Base-by-base conservation (phyloP, 2,888 invertebrate species). In the Nephrotoma guestfalica region DNA sequence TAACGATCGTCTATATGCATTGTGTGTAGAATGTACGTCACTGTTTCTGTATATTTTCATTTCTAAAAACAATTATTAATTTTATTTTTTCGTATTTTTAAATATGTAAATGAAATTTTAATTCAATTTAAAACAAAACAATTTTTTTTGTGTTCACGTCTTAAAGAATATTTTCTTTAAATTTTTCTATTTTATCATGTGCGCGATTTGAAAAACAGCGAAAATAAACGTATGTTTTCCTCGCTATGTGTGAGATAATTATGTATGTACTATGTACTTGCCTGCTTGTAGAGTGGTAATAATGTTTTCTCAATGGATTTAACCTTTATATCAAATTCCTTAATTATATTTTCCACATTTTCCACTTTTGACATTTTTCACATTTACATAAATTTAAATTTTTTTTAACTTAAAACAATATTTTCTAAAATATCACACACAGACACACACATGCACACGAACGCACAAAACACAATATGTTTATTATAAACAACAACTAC, bases 261-360 rank as follows among this genome's bases (percentile, higher is more conserved):
- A 47, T 47, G 47, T 13, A 41, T 41, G n/a, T 84, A 87, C 93
- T 13, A 41, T 41, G n/a, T 84, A 87, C 93, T 93, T 95, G 98
- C 98, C 97, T 98, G 97, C 92, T 97, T 97, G 91, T 98, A 96
- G 92, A 98, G 94, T 89, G 98, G 98, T 91, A 97, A 95, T 90
- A 98, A 94, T 89, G 97, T 97, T 93, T 96, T 96, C 93, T 98
- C 98, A 93, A 98, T 96, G 92, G 97, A 97, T 94, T 96, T 96
- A 90, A 97, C 97, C 93, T 96, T 96, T 91, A 98, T 97, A 93
- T 97, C 96, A 92, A 96, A 87, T 83, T 88, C 88, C 7, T 87
- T 84, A 41, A 84, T 42, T 84, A 84, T 41, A 84, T 84, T 84
- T 84, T 84, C 84, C n/a, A 41, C 42, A 84, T 84, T 15, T 41